Conservation (phyloP, 1,140 invertebrate genomes). For the Drosophila fuyamai region DNA sequence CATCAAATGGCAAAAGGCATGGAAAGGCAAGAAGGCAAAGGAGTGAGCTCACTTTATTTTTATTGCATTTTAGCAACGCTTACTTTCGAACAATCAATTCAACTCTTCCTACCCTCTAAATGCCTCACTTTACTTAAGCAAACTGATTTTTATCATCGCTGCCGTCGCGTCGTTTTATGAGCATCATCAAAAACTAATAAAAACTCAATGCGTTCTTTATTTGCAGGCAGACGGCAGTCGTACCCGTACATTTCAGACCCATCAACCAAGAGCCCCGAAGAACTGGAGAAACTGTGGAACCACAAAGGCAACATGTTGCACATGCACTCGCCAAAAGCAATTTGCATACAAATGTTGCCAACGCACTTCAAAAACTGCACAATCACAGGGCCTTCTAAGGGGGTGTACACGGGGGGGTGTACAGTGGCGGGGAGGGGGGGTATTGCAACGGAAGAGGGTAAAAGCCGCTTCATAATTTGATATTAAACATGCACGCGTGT, state of each 20-base stretch:
- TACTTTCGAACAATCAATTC: slow-evolving; percentile 71
- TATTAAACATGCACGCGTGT: slow-evolving; percentile 74
- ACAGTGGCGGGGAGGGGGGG: background rate
- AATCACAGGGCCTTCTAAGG: slow-evolving; percentile 54
- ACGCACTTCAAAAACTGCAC: slow-evolving; percentile 70
- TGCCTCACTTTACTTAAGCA: slow-evolving; percentile 80
- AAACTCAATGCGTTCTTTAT: slow-evolving; percentile 83
- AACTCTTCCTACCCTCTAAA: slow-evolving; percentile 48
- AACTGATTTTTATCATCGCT: slow-evolving; percentile 81
- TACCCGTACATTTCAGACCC: slow-evolving; percentile 11
- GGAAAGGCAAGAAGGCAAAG: slow-evolving; percentile 10
- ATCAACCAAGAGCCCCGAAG: background rate
- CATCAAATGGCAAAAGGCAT: slow-evolving; percentile 50
- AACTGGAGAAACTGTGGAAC: slow-evolving; percentile 12
- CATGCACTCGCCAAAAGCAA: slow-evolving; percentile 71
- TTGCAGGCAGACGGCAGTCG: slow-evolving; percentile 63
- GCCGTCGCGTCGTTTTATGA: slow-evolving; percentile 79
- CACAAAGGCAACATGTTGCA: slow-evolving; percentile 73
- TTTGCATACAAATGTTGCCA: slow-evolving; percentile 82
- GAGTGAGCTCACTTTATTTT: slow-evolving; percentile 56
- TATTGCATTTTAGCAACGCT: slow-evolving; percentile 73
- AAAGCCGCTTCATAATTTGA: slow-evolving; percentile 76
- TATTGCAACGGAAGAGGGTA: slow-evolving; percentile 38
- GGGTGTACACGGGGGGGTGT: background rate
- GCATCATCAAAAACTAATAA: slow-evolving; percentile 83